Percentiles rank a stretch among this genome's conserved stretches.
phyloP scores from a whole-genome alignment of 2,888 invertebrate genomes.

The Chirona hameri region DNA sequence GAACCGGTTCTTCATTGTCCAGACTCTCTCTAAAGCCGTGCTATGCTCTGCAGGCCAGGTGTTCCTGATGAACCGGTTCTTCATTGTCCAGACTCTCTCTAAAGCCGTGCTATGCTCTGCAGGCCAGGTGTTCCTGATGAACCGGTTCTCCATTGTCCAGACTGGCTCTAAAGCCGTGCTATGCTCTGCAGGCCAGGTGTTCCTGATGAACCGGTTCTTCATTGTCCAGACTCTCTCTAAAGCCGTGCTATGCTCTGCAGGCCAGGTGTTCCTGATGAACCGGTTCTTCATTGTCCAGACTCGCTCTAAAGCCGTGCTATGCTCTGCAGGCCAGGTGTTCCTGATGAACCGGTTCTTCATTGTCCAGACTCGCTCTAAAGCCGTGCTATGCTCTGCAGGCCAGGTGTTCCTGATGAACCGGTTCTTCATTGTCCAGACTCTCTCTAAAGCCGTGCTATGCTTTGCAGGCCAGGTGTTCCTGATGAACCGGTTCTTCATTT shows the following conservation, averaged over 20 bases:
- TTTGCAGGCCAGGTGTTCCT: conserved; percentile 88
- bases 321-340: conserved; percentile 83
- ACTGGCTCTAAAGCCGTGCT: conserved; percentile 31
- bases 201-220: conserved; percentile 86
- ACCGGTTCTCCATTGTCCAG: conserved; percentile 61
- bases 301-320: conserved; percentile 30
- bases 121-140: conserved; percentile 96
- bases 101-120: conserved; percentile 44
- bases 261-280: conserved; percentile 95
- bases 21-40: conserved; percentile 30
- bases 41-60: conserved; percentile 71
- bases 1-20: conserved; percentile 66
- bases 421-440: conserved; percentile 52
- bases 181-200: conserved; percentile 78
- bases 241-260: conserved; percentile 52
- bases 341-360: conserved; percentile 81
- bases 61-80: conserved; percentile 91
- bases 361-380: conserved; percentile 30
- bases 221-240: conserved; percentile 30
- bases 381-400: conserved; percentile 56
- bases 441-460: conserved; percentile 29
- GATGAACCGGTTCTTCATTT: conserved; percentile 75
- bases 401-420: conserved; percentile 95
- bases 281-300: conserved; percentile 56
- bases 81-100: conserved; percentile 29